A percentile compares a stretch with the other conserved stretches of the same genome.
Evolutionary conservation across 2,888 invertebrate species (phyloP).

Genomic region (Ptilodon capucinus): DNA sequence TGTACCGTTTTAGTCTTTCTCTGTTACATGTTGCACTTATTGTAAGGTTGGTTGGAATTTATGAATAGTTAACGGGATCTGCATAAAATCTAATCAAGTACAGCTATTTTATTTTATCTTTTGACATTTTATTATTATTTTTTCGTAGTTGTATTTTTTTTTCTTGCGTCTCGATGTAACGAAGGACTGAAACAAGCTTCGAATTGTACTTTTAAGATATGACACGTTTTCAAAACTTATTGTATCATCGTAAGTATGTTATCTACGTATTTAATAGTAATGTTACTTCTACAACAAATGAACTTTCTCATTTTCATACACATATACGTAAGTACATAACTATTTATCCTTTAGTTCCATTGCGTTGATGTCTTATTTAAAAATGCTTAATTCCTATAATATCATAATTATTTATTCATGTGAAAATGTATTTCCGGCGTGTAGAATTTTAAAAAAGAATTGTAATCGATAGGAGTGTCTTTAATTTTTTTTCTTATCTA

Average conservation of each 20-base stretch:
- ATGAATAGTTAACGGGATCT: constrained; percentile 25
- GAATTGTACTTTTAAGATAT: constrained; percentile 45
- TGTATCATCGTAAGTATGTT: constrained; percentile 28
- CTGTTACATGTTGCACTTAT: constrained; percentile 36
- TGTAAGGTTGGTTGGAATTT: constrained; percentile 49
- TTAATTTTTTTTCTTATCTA: too few relatives aligned
- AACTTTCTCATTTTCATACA: background rate
- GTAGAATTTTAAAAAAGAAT: too few relatives aligned
- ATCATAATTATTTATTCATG: too few relatives aligned
- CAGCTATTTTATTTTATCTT: constrained; percentile 56
- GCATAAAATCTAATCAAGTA: constrained; percentile 49
- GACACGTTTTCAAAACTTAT: constrained; percentile 13
- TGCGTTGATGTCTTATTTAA: too few relatives aligned
- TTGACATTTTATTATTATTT: constrained; percentile 60
- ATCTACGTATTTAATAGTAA: constrained; percentile 28
- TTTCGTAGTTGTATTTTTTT: constrained; percentile 49
- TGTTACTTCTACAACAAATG: constrained; percentile 17
- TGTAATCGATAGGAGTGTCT: too few relatives aligned
- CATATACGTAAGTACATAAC: too few relatives aligned
- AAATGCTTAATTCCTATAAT: too few relatives aligned
- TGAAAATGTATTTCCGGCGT: too few relatives aligned
- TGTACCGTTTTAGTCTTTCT: constrained; percentile 46
- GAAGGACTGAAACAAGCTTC: constrained; percentile 57
- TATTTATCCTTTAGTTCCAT: too few relatives aligned
- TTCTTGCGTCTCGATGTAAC: constrained; percentile 34